Evolutionary conservation across 2,888 invertebrate genomes (phyloP), one percentile per base, ranked within the genome.

Genomic region (Drosophila paramelanica): DNA sequence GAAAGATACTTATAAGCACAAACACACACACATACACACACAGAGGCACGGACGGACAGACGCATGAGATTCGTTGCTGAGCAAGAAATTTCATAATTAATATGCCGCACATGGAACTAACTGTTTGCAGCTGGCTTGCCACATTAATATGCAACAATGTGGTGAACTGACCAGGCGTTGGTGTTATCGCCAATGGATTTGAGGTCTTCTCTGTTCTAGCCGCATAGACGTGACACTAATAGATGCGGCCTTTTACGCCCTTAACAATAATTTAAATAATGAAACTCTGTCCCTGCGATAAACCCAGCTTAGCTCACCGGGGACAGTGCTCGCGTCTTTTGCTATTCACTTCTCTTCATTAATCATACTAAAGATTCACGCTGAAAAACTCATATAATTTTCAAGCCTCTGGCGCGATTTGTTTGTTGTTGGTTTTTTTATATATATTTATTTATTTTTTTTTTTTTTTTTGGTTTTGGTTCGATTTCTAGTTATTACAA

Each of bases 401-500:
- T 78, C 57, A 51, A 57, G 62, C 76, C 73, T 71, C 60, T 56
- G 68, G 67, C 73, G 53, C 65, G 66, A 62, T 79, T 77, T 75
- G 77, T 66, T 58, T 73, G 36, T 72, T 87, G 71, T 61, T 57
- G 17, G 17, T 17, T 17, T 17, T 17, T 17, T 17, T 17, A 17
- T 17, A 17, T 17, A 17, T 17, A 17, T 17, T 17, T 17, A 17
- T 23, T 23, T n/a, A n/a, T 23, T 23, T 23, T 0, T 23, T 23
- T 23, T 23, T 23, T 4, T 23, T 23, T 23, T 76, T 38, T 50
- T 61, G 58, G 73, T 66, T 69, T 79, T 59, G 79, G 64, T 66
- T 65, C 64, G 65, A 52, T 85, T 79, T 78, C 82, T 76, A 88
- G 82, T 85, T 88, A 78, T 90, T 85, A 90, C 89, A 79, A 88